These are phyloP conservation scores for Scortum barcoo DNA, from an alignment of 2,113 vertebrate species.

Conservation along the genomic window DNA sequence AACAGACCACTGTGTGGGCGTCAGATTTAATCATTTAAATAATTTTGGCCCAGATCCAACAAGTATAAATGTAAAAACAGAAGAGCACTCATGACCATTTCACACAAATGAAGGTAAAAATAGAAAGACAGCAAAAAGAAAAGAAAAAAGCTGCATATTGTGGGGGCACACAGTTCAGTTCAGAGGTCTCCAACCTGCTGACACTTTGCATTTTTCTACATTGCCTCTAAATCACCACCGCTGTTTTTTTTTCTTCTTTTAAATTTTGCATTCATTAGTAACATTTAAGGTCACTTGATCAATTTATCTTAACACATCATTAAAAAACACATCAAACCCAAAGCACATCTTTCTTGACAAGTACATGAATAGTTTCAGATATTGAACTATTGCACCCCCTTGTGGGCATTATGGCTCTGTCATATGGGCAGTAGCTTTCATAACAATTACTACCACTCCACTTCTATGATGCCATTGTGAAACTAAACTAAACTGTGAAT, in stretches of 20 bases:
- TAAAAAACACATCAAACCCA: background rate
- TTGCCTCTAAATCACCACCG: constrained; percentile 2
- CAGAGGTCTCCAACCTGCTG: background rate
- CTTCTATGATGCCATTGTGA: background rate
- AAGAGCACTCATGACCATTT: background rate
- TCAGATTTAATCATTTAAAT: constrained; percentile 26
- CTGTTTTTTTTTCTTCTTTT: background rate
- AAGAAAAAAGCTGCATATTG: background rate
- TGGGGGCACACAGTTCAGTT: background rate
- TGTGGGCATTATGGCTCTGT: constrained; percentile 44
- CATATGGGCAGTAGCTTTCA: background rate
- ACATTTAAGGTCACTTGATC: background rate
- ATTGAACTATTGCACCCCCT: constrained; percentile 56
- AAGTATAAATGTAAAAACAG: constrained; percentile 20
- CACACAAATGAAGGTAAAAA: background rate
- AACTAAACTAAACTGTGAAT: background rate
- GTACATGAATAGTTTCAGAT: constrained; percentile 17
- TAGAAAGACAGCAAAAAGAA: background rate
- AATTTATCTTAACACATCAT: constrained; percentile 1
- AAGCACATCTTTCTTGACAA: background rate
- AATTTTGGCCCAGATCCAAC: background rate
- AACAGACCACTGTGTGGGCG: background rate
- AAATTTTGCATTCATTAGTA: background rate
- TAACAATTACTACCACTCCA: background rate
- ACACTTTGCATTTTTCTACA: background rate